Conservation (phyloP, 2,797 vertebrate genomes). For the Adelosebastes latens region DNA sequence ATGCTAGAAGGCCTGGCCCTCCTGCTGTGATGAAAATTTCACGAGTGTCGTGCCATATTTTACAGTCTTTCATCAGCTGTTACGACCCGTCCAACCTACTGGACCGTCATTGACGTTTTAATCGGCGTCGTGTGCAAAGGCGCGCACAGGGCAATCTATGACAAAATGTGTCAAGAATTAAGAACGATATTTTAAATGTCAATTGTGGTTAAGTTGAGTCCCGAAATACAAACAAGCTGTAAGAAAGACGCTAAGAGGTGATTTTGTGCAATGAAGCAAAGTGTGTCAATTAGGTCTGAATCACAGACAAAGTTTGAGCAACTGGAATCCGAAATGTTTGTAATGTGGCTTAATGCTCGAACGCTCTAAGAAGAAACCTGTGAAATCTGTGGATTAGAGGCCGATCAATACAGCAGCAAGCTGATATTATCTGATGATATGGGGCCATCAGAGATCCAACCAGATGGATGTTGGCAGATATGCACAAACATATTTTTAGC, state of each 20-base stretch:
- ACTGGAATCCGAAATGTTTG: neutral
- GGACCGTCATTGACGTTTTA: constrained; percentile 15
- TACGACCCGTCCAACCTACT: neutral
- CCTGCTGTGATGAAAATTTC: constrained; percentile 43
- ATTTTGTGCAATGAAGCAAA: constrained; percentile 12
- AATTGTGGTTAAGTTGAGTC: neutral
- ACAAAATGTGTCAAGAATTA: constrained; percentile 9
- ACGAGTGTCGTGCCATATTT: constrained; percentile 22
- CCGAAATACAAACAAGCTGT: constrained; percentile 6
- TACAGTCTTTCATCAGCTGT: constrained; percentile 35
- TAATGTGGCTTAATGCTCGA: neutral
- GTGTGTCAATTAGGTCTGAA: constrained; percentile 10
- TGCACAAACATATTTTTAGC: neutral
- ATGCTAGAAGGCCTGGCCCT: constrained; percentile 26
- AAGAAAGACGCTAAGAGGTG: neutral
- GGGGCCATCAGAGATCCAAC: neutral
- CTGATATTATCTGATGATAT: neutral
- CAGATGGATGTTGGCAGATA: neutral
- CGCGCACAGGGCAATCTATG: neutral
- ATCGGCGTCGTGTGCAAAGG: constrained; percentile 5
- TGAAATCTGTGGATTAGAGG: neutral
- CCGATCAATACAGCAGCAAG: neutral
- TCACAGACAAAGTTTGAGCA: neutral
- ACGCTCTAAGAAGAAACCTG: neutral
- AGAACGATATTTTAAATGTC: neutral